Evolutionary conservation across 2,113 vertebrate species (phyloP).

Genomic region (Meriones unguiculatus): DNA sequence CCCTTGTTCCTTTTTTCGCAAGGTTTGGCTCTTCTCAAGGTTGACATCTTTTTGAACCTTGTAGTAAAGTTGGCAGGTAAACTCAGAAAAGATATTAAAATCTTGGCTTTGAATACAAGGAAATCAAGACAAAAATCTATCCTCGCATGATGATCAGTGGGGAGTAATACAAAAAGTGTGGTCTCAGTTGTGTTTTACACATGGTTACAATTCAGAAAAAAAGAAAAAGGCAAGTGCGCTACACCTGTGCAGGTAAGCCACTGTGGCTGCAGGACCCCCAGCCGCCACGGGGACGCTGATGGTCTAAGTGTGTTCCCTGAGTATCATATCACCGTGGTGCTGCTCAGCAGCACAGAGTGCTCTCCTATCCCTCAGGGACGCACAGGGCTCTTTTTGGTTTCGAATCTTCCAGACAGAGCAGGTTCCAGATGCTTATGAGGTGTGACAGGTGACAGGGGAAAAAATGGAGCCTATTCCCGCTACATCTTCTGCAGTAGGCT

Average conservation of each 20-base stretch:
- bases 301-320: too few relatives aligned
- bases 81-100: background rate
- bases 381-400: background rate
- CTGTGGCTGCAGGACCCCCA: too few relatives aligned
- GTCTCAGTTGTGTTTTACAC: background rate
- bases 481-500: too few relatives aligned
- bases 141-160: background rate
- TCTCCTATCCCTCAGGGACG: too few relatives aligned
- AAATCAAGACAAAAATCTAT: background rate
- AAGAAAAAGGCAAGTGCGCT: background rate
- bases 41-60: background rate
- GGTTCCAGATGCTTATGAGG: background rate
- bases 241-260: background rate
- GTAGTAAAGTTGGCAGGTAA: background rate
- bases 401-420: background rate
- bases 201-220: background rate
- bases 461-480: background rate
- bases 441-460: fast-evolving
- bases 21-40: background rate
- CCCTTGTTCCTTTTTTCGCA: background rate
- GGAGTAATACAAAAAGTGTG: background rate
- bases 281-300: background rate
- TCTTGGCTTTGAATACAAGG: background rate
- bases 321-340: too few relatives aligned
- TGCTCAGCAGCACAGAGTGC: background rate